Evolutionary conservation across 2,113 vertebrate genomes (phyloP), one percentile per base, ranked within the genome.

Genomic region (Sebastes fasciatus): DNA sequence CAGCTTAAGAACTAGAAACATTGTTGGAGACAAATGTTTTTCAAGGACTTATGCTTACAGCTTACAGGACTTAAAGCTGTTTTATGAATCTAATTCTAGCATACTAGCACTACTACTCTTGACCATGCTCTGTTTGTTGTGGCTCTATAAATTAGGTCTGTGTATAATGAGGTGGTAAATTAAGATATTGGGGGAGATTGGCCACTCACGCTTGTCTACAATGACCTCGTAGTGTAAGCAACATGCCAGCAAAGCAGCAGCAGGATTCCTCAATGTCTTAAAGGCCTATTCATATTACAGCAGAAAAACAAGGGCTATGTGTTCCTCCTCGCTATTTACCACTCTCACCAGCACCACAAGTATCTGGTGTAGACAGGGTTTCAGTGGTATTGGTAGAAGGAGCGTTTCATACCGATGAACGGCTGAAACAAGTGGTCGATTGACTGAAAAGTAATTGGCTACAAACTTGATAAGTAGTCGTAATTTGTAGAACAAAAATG

Each of bases 1-100:
- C 13, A 14, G 12, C n/a, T 58, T 23, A 58, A 21, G 55, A 34
- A 34, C 34, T 26, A 51, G 63, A 54, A 68, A 42, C 48, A 61
- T 51, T 73, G 77, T 52, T 68, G 17, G 40, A 67, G 61, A 58
- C 69, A 65, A 62, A 21, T 74, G 34, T 60, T 49, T 74, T 14
- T 34, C 68, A 45, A 54, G 48, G 52, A 34, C 49, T 51, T 14
- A 51, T 4, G 49, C 49, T 51, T 14, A 14, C 49, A 51, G 19
- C 17, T 55, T 3, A 19, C 52, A 26, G 10, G 69, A 57, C 43
- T 54, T 46, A 45, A 52, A 79, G 48, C 10, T 26, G 8, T 62
- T 70, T 23, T 51, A 12, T n/a, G 11, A 67, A 43, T 45, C 42
- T n/a, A 67, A 58, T 40, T n/a, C 7, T 9, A 55, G 54, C 54